Percentiles rank a stretch among this genome's conserved stretches.
Evolutionary conservation across 1,140 invertebrate species (phyloP).

Genomic region (Apocrypta bakeri): DNA sequence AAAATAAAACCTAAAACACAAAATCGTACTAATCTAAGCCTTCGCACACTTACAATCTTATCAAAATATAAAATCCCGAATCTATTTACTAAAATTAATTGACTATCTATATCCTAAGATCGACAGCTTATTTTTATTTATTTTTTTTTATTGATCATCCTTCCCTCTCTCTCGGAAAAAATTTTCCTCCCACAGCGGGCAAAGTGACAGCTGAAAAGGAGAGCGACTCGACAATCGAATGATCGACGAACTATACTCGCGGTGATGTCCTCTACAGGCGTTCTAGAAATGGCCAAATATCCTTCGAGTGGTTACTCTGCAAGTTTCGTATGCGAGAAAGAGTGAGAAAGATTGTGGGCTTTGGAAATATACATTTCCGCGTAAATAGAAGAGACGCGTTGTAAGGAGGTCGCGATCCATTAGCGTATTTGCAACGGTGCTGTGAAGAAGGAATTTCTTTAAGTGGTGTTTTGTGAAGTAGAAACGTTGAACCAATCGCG

Average conservation of each 20-base stretch:
- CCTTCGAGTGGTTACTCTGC: conserved; percentile 57
- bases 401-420: conserved; percentile 64
- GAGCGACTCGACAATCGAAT: neutral
- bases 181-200: neutral
- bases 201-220: conserved; percentile 1
- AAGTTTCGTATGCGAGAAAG: conserved; percentile 52
- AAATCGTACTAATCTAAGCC: too few relatives aligned
- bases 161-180: neutral
- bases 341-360: neutral
- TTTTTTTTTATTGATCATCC: too few relatives aligned
- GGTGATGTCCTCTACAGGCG: neutral
- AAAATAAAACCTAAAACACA: too few relatives aligned
- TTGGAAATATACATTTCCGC: conserved; percentile 6
- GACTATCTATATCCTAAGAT: too few relatives aligned
- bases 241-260: conserved; percentile 8
- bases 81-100: too few relatives aligned
- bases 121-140: too few relatives aligned
- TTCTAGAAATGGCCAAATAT: conserved; percentile 18
- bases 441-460: conserved; percentile 60
- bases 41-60: too few relatives aligned
- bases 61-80: too few relatives aligned
- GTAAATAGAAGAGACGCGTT: neutral
- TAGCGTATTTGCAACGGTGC: conserved; percentile 73
- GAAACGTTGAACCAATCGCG: neutral
- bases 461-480: conserved; percentile 71